phyloP scores from a whole-genome alignment of 2,113 vertebrate genomes.

The Amblyopsis rosae region DNA sequence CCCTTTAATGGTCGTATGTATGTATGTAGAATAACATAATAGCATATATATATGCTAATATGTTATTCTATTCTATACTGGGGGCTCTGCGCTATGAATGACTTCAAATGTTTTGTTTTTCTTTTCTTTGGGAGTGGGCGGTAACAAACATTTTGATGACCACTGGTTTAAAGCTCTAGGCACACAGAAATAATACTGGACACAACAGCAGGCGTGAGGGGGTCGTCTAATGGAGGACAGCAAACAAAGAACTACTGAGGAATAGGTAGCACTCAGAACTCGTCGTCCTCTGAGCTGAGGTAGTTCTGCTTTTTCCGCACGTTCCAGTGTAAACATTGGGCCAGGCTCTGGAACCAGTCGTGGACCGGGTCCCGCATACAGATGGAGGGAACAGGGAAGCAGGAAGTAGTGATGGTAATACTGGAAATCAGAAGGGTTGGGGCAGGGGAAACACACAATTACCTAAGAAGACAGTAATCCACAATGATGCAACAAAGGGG shows the following conservation, averaged over 20 bases:
- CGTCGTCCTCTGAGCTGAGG: constrained; percentile 73
- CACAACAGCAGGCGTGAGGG: neutral
- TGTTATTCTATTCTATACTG: too few relatives aligned
- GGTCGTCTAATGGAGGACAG: neutral
- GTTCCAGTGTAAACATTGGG: constrained; percentile 84
- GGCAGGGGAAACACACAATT: neutral
- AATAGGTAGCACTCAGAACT: constrained; percentile 54
- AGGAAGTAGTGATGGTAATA: constrained; percentile 83
- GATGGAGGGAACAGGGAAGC: constrained; percentile 81
- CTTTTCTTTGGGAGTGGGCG: too few relatives aligned
- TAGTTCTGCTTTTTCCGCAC: constrained; percentile 82
- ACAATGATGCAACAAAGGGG: constrained; percentile 9
- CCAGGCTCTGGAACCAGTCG: constrained; percentile 84
- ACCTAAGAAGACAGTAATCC: neutral
- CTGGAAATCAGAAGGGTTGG: constrained; percentile 40
- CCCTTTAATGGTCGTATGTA: too few relatives aligned
- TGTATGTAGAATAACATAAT: too few relatives aligned
- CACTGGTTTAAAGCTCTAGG: neutral
- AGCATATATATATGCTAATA: too few relatives aligned
- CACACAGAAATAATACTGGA: neutral
- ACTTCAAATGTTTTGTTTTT: too few relatives aligned
- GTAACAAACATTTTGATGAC: too few relatives aligned
- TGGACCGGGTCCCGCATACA: constrained; percentile 82
- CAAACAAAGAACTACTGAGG: neutral
- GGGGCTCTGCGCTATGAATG: too few relatives aligned